Evolutionary conservation across 1,140 invertebrate species (phyloP).

Genomic region (Solenopsis fugax): DNA sequence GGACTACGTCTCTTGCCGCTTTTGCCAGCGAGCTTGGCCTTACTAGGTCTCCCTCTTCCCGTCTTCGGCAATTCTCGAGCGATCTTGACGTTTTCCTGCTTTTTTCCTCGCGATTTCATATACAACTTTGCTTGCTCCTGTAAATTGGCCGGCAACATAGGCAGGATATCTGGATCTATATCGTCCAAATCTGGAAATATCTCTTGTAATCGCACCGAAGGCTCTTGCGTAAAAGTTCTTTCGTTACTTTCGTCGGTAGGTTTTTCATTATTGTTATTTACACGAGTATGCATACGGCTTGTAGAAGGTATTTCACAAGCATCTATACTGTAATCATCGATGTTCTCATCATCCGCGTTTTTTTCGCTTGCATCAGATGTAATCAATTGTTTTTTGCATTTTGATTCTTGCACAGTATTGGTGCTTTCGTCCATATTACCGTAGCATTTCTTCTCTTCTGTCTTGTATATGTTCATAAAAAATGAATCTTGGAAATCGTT

Average conservation of each 20-base stretch:
- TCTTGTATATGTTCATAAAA: slow-evolving; percentile 82
- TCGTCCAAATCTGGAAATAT: slow-evolving; percentile 86
- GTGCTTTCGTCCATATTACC: slow-evolving; percentile 49
- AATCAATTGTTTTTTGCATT: slow-evolving; percentile 32
- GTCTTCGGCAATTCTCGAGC: slow-evolving; percentile 48
- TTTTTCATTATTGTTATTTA: not conserved
- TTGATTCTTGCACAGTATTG: slow-evolving; percentile 5
- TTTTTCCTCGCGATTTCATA: slow-evolving; percentile 76
- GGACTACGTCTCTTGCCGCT: slow-evolving; percentile 58
- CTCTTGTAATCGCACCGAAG: slow-evolving; percentile 80
- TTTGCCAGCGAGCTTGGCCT: slow-evolving; percentile 48
- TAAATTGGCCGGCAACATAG: slow-evolving; percentile 82
- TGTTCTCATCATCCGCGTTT: not conserved
- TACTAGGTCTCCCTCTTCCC: slow-evolving; percentile 59
- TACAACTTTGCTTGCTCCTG: slow-evolving; percentile 81
- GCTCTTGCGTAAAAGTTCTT: slow-evolving; percentile 19
- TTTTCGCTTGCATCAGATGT: not conserved
- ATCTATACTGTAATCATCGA: slow-evolving; percentile 13
- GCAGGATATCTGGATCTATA: slow-evolving; percentile 83
- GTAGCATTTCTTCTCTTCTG: slow-evolving; percentile 18
- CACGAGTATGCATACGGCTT: not conserved
- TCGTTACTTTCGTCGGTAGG: not conserved
- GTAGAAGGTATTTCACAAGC: slow-evolving; percentile 6
- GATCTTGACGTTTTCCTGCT: slow-evolving; percentile 62
- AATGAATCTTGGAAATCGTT: slow-evolving; percentile 81